These are phyloP conservation scores for Tyria jacobaeae DNA, from an alignment of 2,888 invertebrate genomes.

Conservation along the genomic window DNA sequence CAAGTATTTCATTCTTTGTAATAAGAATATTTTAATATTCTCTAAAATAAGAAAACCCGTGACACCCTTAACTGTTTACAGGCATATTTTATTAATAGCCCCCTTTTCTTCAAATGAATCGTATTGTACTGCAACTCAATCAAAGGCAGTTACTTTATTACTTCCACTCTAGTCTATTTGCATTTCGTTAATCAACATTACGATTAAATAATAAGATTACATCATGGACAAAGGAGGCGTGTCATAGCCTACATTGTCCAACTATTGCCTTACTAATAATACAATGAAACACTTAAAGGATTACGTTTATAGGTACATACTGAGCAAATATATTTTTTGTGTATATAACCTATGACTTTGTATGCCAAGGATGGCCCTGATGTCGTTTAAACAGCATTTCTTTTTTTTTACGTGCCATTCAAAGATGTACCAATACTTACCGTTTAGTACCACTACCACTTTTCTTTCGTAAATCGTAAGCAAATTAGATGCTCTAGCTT, in stretches of 20 bases:
- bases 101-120: too few relatives aligned
- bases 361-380: neutral
- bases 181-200: constrained; percentile 14
- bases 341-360: too few relatives aligned
- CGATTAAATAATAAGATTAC: too few relatives aligned
- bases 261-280: neutral
- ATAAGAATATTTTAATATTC: too few relatives aligned
- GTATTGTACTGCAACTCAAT: too few relatives aligned
- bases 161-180: constrained; percentile 31
- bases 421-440: neutral
- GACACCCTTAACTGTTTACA: neutral
- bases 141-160: neutral
- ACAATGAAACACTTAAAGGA: neutral
- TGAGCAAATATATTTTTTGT: neutral
- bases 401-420: neutral
- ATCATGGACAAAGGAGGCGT: too few relatives aligned
- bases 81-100: neutral
- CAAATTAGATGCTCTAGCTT: too few relatives aligned
- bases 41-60: neutral
- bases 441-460: too few relatives aligned
- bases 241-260: too few relatives aligned
- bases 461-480: too few relatives aligned
- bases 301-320: neutral
- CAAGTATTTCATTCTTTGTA: too few relatives aligned
- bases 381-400: neutral